phyloP scores from a whole-genome alignment of 2,797 vertebrate genomes.

The Denticeps clupeoides region DNA sequence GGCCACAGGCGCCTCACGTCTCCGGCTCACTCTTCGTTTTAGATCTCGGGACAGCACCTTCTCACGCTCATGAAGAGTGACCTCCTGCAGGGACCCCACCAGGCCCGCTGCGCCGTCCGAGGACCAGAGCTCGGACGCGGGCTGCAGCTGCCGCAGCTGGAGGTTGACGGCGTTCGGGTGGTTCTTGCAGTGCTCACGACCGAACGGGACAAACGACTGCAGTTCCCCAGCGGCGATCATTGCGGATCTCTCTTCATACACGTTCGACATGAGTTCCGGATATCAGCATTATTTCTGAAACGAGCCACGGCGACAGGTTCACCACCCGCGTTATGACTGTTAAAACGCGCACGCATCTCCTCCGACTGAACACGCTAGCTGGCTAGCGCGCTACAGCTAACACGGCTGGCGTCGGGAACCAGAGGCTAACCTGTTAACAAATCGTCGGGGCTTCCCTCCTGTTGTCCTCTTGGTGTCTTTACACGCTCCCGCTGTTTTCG shows the following conservation, averaged over 20 bases:
- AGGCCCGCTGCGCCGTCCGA: constrained; percentile 88
- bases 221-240: constrained; percentile 98
- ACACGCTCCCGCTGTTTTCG: constrained; percentile 17
- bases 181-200: constrained; percentile 91
- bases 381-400: constrained; percentile 12
- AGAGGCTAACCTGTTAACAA: constrained; percentile 56
- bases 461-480: constrained; percentile 46
- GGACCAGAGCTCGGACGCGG: constrained; percentile 90
- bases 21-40: too few species aligned
- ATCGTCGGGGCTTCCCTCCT: constrained; percentile 52
- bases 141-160: constrained; percentile 91
- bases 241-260: constrained; percentile 96
- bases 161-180: constrained; percentile 92
- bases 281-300: constrained; percentile 98
- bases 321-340: too few species aligned
- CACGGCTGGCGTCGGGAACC: constrained; percentile 9
- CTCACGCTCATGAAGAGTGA: constrained; percentile 86
- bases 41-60: constrained; percentile 60
- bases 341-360: too few species aligned
- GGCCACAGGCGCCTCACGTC: too few species aligned
- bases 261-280: constrained; percentile 98
- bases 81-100: constrained; percentile 89
- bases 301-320: too few species aligned
- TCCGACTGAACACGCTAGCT: constrained; percentile 4
- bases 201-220: constrained; percentile 96